Evolutionary conservation across 2,888 invertebrate species (phyloP).

Genomic region (Artemia sinica): DNA sequence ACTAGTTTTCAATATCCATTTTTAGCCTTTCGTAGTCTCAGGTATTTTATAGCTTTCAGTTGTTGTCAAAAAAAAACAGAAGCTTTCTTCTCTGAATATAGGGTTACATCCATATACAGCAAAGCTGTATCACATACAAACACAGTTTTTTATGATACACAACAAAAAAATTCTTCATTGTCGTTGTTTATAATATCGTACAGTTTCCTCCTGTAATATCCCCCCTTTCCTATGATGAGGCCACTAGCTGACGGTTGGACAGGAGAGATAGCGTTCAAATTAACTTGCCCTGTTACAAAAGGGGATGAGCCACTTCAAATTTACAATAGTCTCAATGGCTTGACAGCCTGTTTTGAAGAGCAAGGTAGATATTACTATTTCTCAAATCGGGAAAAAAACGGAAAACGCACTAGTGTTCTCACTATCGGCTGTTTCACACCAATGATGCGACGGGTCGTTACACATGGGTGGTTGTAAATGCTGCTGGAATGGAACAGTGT

Average conservation of each 20-base stretch:
- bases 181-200: not conserved
- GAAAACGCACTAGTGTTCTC: conserved; percentile 42
- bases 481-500: conserved; percentile 61
- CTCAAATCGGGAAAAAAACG: too few relatives aligned
- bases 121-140: too few relatives aligned
- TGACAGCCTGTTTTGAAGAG: conserved; percentile 28
- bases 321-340: too few relatives aligned
- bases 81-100: too few relatives aligned
- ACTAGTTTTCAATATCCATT: too few relatives aligned
- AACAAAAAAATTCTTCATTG: conserved; percentile 6
- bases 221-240: conserved; percentile 32
- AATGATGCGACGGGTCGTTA: conserved; percentile 26
- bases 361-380: conserved; percentile 36
- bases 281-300: conserved; percentile 30
- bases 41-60: too few relatives aligned
- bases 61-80: too few relatives aligned
- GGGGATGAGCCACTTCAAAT: conserved; percentile 30
- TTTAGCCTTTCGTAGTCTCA: too few relatives aligned
- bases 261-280: conserved; percentile 29
- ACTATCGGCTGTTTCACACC: conserved; percentile 29
- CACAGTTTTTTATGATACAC: too few relatives aligned
- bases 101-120: too few relatives aligned
- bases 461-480: conserved; percentile 74
- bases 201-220: conserved; percentile 33
- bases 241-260: conserved; percentile 28